These are phyloP conservation scores for Brenthis hecate DNA, from an alignment of 2,888 invertebrate species.

Conservation along the genomic window DNA sequence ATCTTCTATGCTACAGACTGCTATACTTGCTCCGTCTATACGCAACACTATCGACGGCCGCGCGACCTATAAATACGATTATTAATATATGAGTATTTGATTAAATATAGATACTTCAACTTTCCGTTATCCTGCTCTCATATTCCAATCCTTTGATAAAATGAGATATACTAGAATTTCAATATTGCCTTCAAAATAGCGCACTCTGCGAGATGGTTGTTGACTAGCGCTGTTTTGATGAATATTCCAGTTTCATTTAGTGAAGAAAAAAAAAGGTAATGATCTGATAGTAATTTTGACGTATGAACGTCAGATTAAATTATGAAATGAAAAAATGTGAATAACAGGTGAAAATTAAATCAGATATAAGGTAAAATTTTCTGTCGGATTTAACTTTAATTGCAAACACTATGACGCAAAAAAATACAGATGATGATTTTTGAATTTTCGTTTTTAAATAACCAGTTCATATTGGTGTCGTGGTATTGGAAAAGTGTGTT, in stretches of 20 bases:
- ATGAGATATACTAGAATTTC: not conserved
- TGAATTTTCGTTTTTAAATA: not conserved
- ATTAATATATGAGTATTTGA: not conserved
- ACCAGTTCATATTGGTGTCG: not conserved
- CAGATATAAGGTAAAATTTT: not conserved
- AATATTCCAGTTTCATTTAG: conserved; percentile 7
- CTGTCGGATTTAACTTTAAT: conserved; percentile 1
- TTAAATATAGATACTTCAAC: conserved; percentile 19
- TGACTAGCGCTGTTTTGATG: not conserved
- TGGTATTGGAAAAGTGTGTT: not conserved
- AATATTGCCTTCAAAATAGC: not conserved
- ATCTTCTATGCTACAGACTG: too few relatives aligned
- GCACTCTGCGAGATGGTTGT: not conserved
- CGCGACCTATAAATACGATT: too few relatives aligned
- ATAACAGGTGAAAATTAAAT: not conserved
- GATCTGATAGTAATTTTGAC: not conserved
- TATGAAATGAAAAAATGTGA: not conserved
- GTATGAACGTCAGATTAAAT: not conserved
- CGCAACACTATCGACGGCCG: too few relatives aligned
- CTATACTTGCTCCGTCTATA: too few relatives aligned
- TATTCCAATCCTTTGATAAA: conserved; percentile 25
- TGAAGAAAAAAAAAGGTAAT: not conserved
- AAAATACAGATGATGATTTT: not conserved
- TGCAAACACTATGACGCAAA: not conserved
- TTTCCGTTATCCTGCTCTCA: conserved; percentile 25